Evolutionary conservation across 1,140 invertebrate genomes (phyloP).

Genomic region (Sycobia sp.): DNA sequence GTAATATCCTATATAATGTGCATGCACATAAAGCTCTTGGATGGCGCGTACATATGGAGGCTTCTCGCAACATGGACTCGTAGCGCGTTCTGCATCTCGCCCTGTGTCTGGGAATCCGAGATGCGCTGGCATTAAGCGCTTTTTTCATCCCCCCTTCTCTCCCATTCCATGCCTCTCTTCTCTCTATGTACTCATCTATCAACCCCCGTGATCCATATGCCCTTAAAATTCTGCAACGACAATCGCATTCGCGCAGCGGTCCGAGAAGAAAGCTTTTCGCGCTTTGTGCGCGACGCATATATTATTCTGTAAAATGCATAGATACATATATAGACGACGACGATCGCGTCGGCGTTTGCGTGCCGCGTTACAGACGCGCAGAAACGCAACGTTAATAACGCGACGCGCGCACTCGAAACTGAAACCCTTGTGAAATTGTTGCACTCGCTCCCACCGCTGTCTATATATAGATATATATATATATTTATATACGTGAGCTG

Average conservation of each 20-base stretch:
- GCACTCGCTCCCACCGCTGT: too few relatives aligned
- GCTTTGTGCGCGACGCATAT: not conserved
- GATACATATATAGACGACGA: too few relatives aligned
- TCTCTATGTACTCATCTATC: not conserved
- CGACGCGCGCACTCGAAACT: not conserved
- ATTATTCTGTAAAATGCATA: too few relatives aligned
- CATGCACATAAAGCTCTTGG: too few relatives aligned
- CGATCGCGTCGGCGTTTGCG: too few relatives aligned
- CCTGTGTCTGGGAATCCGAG: slow-evolving; percentile 39
- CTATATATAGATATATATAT: too few relatives aligned
- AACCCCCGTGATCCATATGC: slow-evolving; percentile 47
- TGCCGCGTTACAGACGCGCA: too few relatives aligned
- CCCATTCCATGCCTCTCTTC: not conserved
- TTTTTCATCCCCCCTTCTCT: not conserved
- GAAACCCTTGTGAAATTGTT: not conserved
- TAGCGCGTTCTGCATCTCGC: too few relatives aligned
- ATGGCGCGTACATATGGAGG: slow-evolving; percentile 53
- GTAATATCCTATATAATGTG: too few relatives aligned
- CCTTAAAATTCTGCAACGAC: slow-evolving; percentile 43
- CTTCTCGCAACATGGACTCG: too few relatives aligned
- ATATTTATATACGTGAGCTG: too few relatives aligned
- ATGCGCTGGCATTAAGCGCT: slow-evolving; percentile 42
- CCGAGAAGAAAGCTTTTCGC: slow-evolving; percentile 21
- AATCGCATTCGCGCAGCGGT: slow-evolving; percentile 7
- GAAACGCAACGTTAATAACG: too few relatives aligned